Evolutionary conservation across 2,888 invertebrate genomes (phyloP).

Genomic region (Scaptomyza caliginosa): DNA sequence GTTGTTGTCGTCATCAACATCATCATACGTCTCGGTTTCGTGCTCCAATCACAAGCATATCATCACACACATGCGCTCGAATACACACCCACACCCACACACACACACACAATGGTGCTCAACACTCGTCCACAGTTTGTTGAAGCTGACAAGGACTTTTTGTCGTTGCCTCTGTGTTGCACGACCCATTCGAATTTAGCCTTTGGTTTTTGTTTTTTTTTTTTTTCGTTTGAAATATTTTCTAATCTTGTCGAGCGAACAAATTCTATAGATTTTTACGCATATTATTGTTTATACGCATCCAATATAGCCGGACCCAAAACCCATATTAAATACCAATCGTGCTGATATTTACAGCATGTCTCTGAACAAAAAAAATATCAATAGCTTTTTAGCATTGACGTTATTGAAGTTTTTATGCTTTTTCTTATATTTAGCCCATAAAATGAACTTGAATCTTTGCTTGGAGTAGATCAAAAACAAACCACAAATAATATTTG

Average conservation of each 20-base stretch:
- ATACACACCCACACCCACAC: not conserved
- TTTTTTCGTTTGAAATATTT: slow-evolving; percentile 37
- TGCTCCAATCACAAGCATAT: slow-evolving; percentile 73
- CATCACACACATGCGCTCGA: slow-evolving; percentile 35
- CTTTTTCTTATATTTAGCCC: too few species aligned
- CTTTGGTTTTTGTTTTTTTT: slow-evolving; percentile 33
- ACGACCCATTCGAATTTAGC: slow-evolving; percentile 30
- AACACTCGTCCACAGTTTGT: slow-evolving; percentile 26
- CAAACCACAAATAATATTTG: too few species aligned
- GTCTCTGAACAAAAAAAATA: not conserved
- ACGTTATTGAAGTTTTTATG: not conserved
- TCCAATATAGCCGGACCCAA: slow-evolving; percentile 6
- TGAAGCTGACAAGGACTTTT: slow-evolving; percentile 8
- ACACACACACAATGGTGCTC: slow-evolving; percentile 26
- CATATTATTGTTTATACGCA: slow-evolving; percentile 38
- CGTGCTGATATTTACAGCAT: not conserved
- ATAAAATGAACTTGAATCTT: not conserved
- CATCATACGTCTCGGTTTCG: slow-evolving; percentile 73
- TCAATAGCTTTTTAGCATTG: slow-evolving; percentile 2
- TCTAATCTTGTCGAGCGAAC: slow-evolving; percentile 37
- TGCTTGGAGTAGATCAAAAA: not conserved
- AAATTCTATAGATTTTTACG: slow-evolving; percentile 39
- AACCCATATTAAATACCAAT: slow-evolving; percentile 21
- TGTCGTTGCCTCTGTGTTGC: slow-evolving; percentile 1
- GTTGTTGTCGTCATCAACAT: slow-evolving; percentile 69